Evolutionary conservation across 2,113 vertebrate species (phyloP).

Genomic region (Hippocampus barbouri): DNA sequence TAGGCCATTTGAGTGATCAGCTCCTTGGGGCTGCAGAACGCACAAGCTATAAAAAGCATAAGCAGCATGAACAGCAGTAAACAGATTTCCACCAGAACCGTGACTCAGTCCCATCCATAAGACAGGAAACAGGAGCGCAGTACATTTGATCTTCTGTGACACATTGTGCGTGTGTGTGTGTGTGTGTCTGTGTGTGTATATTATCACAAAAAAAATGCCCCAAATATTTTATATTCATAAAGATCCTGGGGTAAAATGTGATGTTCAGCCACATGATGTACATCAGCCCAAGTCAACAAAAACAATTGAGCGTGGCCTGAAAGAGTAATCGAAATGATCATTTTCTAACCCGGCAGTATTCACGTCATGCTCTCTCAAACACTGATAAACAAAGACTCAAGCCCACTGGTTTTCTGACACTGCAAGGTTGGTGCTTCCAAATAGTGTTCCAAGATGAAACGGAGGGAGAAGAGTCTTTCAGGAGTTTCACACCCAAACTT

Average conservation of each 20-base stretch:
- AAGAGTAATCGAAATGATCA: too few species aligned
- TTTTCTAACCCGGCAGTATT: too few species aligned
- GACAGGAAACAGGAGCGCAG: slow-evolving; percentile 11
- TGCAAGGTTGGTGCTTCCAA: background rate
- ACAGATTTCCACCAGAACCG: slow-evolving; percentile 44
- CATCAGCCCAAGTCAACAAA: too few species aligned
- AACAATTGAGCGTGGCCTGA: too few species aligned
- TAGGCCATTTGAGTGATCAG: slow-evolving; percentile 55
- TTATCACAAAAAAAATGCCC: background rate
- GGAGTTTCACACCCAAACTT: slow-evolving; percentile 2
- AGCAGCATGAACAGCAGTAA: slow-evolving; percentile 52
- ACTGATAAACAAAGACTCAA: background rate
- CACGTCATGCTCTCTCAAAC: background rate
- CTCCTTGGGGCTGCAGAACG: slow-evolving; percentile 40
- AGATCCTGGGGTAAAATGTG: background rate
- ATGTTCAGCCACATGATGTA: too few species aligned
- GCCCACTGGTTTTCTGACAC: background rate
- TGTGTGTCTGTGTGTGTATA: too few species aligned
- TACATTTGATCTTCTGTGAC: background rate
- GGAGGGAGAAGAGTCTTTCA: background rate
- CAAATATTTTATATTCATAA: background rate
- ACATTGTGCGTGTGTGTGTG: background rate
- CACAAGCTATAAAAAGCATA: slow-evolving; percentile 50
- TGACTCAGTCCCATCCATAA: slow-evolving; percentile 36
- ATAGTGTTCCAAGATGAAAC: slow-evolving; percentile 21